Evolutionary conservation across 2,888 invertebrate genomes (phyloP), one percentile per base, ranked within the genome.

Genomic region (Gerris lacustris): DNA sequence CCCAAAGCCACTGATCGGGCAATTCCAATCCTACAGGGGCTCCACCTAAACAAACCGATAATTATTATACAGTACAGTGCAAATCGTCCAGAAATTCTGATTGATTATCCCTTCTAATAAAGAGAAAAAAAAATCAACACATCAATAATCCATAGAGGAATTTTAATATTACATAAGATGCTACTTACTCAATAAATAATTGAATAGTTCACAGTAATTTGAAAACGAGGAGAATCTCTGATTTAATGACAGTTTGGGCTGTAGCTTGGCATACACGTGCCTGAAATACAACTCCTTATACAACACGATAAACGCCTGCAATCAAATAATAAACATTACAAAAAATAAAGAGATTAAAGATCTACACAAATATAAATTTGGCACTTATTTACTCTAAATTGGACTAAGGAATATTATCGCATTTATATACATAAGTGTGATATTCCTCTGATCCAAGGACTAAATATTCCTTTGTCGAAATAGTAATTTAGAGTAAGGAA

Each of bases 1-100:
- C 99, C 99, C 99, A 99, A 45, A 99, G 83, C 99, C 99, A 99
- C 79, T 96, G 91, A 82, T 99, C 97, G 11, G 99, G 98, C 72
- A 99, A 81, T 79, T 95, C 94, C 69, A 97, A 82, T 5, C 90
- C 87, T 0, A 96, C 92, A 0, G 96, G 96, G 47, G 89, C 89
- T 75, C 91, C 89, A 0, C 94, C 89, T 77, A 81, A 83, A 82
- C 71, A 45, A 77, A 73, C 76, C 45, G 1, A 70, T 63, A 11
- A 62, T 62, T 31, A 31, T 31, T 4, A 31, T 31, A 31, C 31
- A 31, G 31, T 31, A 31, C 31, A 31, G 4, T 31, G 31, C 31
- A 31, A 1, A 31, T 31, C 31, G 31, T 31, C 31, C 31, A 31
- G 31, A 31, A 1, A 31, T 31, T 31, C 31, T 2, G 31, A 31